Conservation (phyloP, 2,113 vertebrate species). For the Nothobranchius furzeri region DNA sequence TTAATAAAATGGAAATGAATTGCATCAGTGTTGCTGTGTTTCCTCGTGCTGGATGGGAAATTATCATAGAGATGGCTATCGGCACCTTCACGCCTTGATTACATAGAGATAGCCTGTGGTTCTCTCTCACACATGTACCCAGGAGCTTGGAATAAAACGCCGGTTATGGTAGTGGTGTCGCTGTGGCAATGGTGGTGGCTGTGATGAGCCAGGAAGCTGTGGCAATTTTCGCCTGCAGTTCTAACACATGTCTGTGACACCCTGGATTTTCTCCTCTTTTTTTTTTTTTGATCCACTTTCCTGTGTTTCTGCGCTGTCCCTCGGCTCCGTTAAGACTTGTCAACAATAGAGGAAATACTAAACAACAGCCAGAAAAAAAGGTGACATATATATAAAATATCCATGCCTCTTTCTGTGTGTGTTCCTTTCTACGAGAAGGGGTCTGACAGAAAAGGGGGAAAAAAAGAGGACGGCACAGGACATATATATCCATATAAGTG, state of each 20-base stretch:
- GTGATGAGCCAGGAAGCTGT: conserved; percentile 41
- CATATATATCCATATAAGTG: conserved; percentile 32
- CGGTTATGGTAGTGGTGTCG: conserved; percentile 60
- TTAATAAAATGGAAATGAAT: conserved; percentile 75
- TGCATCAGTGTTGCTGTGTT: conserved; percentile 73
- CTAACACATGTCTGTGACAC: conserved; percentile 60
- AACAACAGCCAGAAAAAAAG: conserved; percentile 49
- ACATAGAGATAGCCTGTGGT: conserved; percentile 31
- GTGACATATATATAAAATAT: conserved; percentile 50
- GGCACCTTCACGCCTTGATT: conserved; percentile 63
- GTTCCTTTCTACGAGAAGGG: conserved; percentile 28
- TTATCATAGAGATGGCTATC: conserved; percentile 79
- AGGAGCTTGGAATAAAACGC: conserved; percentile 49
- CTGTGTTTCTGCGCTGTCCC: conserved; percentile 48
- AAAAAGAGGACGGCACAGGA: conserved; percentile 34
- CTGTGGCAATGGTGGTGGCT: conserved; percentile 10
- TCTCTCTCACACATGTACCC: conserved; percentile 8
- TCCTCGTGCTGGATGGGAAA: conserved; percentile 63
- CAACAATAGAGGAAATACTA: conserved; percentile 61
- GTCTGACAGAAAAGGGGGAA: conserved; percentile 39
- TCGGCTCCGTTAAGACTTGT: conserved; percentile 49
- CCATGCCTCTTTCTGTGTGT: conserved; percentile 41
- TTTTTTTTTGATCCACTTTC: conserved; percentile 30
- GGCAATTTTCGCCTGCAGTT: conserved; percentile 42
- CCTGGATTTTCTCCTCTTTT: conserved; percentile 18